A percentile compares a stretch with the other conserved stretches of the same genome.
Evolutionary conservation across 2,113 vertebrate species (phyloP).

Genomic region (Hemichromis elongatus): DNA sequence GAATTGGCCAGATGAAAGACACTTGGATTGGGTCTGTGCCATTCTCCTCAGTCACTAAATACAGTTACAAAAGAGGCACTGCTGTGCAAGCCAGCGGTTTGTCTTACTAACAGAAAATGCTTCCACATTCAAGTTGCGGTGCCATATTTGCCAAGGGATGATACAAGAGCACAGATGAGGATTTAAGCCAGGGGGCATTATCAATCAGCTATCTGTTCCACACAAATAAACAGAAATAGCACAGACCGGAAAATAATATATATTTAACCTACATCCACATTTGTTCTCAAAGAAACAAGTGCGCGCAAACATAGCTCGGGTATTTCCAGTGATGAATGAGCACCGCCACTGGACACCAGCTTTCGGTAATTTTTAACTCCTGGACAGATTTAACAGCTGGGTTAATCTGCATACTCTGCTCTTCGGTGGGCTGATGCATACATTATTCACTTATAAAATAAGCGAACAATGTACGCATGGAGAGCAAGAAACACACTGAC

Average conservation of each 20-base stretch:
- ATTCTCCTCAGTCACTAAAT: conserved; percentile 59
- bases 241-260: conserved; percentile 31
- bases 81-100: conserved; percentile 28
- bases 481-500: conserved; percentile 63
- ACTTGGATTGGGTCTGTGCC: conserved; percentile 63
- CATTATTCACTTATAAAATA: conserved; percentile 53
- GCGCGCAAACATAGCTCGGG: conserved; percentile 11
- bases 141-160: conserved; percentile 11
- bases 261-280: conserved; percentile 54
- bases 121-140: conserved; percentile 17
- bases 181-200: conserved; percentile 27
- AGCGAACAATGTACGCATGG: too few relatives aligned
- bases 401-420: conserved; percentile 37
- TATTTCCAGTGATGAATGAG: conserved; percentile 59
- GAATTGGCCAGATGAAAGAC: conserved; percentile 77
- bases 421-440: conserved; percentile 43
- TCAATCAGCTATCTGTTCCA: conserved; percentile 15
- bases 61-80: conserved; percentile 44
- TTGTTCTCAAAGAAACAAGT: conserved; percentile 46
- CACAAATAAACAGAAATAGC: conserved; percentile 29
- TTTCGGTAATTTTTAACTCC: conserved; percentile 70
- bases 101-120: conserved; percentile 41
- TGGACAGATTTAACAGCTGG: conserved; percentile 70
- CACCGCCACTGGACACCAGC: conserved; percentile 48
- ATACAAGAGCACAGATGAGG: conserved; percentile 17